These are phyloP conservation scores for Lasioglossum oenotherae DNA, from an alignment of 2,888 invertebrate genomes.

Conservation along the genomic window DNA sequence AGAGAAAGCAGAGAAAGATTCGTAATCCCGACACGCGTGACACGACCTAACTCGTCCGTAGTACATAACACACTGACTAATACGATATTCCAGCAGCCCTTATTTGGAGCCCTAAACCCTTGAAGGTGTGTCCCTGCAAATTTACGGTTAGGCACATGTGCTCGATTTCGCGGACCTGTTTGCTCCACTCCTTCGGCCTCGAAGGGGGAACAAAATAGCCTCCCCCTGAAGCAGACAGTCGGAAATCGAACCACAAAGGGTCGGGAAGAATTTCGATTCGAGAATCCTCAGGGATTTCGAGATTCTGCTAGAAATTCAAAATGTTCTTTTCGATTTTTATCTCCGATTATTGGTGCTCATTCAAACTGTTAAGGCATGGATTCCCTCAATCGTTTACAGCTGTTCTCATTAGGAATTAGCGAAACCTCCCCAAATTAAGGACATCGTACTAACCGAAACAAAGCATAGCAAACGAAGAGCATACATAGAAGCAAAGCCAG, in stretches of 20 bases:
- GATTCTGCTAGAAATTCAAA: background rate
- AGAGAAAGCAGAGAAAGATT: background rate
- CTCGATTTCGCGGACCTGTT: constrained; percentile 50
- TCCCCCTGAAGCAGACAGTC: constrained; percentile 1
- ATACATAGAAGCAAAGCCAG: background rate
- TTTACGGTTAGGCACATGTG: constrained; percentile 59
- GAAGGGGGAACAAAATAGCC: background rate
- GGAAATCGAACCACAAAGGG: background rate
- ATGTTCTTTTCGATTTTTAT: background rate
- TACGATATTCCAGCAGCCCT: constrained; percentile 59
- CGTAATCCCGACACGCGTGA: constrained; percentile 16
- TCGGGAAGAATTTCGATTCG: background rate
- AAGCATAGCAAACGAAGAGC: background rate
- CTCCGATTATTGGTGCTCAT: background rate
- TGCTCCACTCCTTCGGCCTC: constrained; percentile 31
- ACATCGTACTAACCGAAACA: background rate
- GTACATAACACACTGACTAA: constrained; percentile 56
- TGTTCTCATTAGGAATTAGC: background rate
- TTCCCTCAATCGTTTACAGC: background rate
- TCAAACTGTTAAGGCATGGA: background rate
- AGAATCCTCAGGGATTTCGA: background rate
- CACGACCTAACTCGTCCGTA: constrained; percentile 37
- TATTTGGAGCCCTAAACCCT: constrained; percentile 56
- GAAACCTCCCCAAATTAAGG: background rate
- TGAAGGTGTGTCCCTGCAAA: constrained; percentile 60